Base-by-base conservation (phyloP, 2,888 invertebrate species). In the Sminthurinus aureus region DNA sequence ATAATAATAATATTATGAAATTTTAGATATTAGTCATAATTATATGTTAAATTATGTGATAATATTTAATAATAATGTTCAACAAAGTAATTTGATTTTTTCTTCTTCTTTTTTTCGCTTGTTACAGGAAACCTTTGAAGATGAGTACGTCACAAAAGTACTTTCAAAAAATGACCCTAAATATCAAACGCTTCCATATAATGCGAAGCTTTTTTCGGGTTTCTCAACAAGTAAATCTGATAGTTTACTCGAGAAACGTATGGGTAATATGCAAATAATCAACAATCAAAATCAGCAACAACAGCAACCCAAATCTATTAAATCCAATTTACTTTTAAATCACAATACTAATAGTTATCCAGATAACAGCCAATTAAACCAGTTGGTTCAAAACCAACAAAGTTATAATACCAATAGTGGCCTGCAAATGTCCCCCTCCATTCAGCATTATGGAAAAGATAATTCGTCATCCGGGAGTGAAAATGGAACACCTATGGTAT, bases 171-270 rank as follows among this genome's bases (percentile, higher is more conserved):
- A 94, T 83, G 96, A 97, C 91, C 96, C 95, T 71, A 98, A 96
- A 91, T 97, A 96, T 92, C 96, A 97, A 92, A 96, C 96, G 51
- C 92, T 97, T 91, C 96, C 97, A 89, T 95, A 96, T 91, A 97
- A 94, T 90, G 96, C 95, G 15, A 88, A 87, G 80, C 83, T 87
- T 67, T 87, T 75, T 85, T 18, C 87, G 87, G 6, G 87, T 88
- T 77, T 84, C n/a, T n/a, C n/a, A n/a, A 85, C 3, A n/a, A 82
- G 22, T 66, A 82, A 82, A 77, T 85, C 85, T 83, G 87, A 88
- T 67, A 85, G 87, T 6, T 38, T 38, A 6, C 38, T 38, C 3
- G 38, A 38, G 38, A 38, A 88, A 58, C 86, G 87, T 78, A 87
- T 88, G 81, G 88, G 87, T 79, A 87, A 86, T 82, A 85, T 88